Evolutionary conservation across 1,140 invertebrate species (phyloP).

Genomic region (Temnothorax curvispinosus): DNA sequence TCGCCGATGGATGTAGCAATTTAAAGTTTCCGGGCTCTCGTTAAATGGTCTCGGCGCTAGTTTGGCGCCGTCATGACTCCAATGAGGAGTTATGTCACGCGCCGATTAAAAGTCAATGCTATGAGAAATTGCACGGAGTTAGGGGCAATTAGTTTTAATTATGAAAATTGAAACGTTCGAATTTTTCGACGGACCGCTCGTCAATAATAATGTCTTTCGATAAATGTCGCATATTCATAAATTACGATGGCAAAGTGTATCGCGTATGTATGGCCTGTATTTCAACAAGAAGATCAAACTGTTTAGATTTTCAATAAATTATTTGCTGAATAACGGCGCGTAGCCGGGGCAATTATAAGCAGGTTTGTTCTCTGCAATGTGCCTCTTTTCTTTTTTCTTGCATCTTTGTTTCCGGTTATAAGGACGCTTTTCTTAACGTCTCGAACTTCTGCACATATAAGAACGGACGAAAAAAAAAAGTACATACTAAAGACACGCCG

Average conservation of each 20-base stretch:
- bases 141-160: not conserved
- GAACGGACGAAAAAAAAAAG: not conserved
- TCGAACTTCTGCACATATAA: constrained; percentile 60
- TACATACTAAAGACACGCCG: constrained; percentile 3
- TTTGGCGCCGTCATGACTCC: constrained; percentile 39
- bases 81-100: constrained; percentile 7
- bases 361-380: not conserved
- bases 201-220: not conserved
- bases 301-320: constrained; percentile 1
- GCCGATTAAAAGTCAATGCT: constrained; percentile 36
- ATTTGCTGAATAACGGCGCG: not conserved
- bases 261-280: not conserved
- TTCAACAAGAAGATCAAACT: not conserved
- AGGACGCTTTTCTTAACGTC: not conserved
- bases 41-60: constrained; percentile 26
- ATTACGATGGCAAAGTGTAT: not conserved
- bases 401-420: not conserved
- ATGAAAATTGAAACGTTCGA: not conserved
- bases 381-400: not conserved
- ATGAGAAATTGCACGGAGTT: not conserved
- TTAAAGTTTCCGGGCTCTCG: constrained; percentile 47
- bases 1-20: constrained; percentile 36
- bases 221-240: not conserved
- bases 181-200: not conserved
- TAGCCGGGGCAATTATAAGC: not conserved